phyloP scores from a whole-genome alignment of 1,140 invertebrate genomes.

The Drosophila kepulauana region DNA sequence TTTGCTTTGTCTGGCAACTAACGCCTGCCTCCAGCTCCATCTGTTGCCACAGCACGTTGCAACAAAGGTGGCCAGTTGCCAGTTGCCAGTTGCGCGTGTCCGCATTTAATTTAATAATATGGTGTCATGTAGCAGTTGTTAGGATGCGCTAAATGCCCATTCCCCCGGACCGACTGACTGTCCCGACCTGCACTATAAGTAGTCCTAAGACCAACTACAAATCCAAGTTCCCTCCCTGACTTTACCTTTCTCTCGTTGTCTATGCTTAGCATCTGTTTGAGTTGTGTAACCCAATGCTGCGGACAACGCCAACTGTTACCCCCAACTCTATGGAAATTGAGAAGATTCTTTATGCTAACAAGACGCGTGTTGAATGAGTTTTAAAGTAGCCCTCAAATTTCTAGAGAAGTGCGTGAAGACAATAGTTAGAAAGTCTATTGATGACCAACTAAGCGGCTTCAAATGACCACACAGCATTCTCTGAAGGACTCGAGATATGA shows the following conservation, averaged over 20 bases:
- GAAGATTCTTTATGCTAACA: slow-evolving; percentile 64
- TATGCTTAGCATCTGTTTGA: slow-evolving; percentile 65
- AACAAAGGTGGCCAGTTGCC: slow-evolving; percentile 48
- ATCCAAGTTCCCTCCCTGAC: background rate
- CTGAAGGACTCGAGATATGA: slow-evolving; percentile 44
- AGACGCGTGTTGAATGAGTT: slow-evolving; percentile 55
- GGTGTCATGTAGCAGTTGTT: slow-evolving; percentile 81
- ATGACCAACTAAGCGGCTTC: slow-evolving; percentile 33
- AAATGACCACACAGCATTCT: slow-evolving; percentile 49
- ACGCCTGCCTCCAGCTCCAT: slow-evolving; percentile 40
- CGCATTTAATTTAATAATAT: slow-evolving; percentile 81
- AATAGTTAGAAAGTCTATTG: slow-evolving; percentile 24
- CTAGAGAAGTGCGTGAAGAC: slow-evolving; percentile 48
- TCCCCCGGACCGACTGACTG: slow-evolving; percentile 13
- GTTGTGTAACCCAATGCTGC: slow-evolving; percentile 70
- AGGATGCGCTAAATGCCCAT: slow-evolving; percentile 77
- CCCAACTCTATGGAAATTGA: slow-evolving; percentile 53
- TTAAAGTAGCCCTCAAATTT: slow-evolving; percentile 59
- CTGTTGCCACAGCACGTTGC: slow-evolving; percentile 52
- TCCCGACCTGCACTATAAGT: background rate
- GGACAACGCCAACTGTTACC: slow-evolving; percentile 42
- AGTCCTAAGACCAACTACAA: slow-evolving; percentile 14
- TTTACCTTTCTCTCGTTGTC: slow-evolving; percentile 17
- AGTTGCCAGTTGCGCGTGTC: slow-evolving; percentile 55
- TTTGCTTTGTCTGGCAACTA: slow-evolving; percentile 23